Conservation (phyloP, 1,140 invertebrate genomes). For the Harpegnathos saltator region DNA sequence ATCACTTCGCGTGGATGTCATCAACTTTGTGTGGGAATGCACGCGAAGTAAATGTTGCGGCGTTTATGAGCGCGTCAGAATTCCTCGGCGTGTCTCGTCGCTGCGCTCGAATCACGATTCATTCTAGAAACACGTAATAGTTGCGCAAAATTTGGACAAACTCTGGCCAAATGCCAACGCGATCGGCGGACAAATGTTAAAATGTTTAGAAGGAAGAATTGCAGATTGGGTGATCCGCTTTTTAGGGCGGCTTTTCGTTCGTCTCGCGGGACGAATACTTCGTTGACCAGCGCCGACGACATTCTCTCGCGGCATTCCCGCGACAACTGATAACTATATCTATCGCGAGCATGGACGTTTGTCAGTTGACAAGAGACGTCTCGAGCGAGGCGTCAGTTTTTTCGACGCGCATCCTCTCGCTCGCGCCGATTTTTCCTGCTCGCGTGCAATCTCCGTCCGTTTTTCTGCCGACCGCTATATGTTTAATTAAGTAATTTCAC, state of each 20-base stretch:
- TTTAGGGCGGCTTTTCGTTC: no score
- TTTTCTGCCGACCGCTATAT: constrained; percentile 20
- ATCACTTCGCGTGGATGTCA: constrained; percentile 24
- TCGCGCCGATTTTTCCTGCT: constrained; percentile 29
- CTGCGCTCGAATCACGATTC: no score
- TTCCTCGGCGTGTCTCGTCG: no score
- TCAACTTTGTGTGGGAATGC: constrained; percentile 1
- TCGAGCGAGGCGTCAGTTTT: constrained; percentile 6
- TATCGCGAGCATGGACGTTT: background rate
- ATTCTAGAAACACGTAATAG: no score
- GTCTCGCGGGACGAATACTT: no score
- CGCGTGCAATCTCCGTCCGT: constrained; percentile 1
- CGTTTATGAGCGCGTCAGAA: no score
- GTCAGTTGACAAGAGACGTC: constrained; percentile 1
- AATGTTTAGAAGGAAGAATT: no score
- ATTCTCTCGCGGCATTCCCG: background rate
- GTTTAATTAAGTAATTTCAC: constrained; percentile 59
- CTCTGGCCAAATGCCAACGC: no score
- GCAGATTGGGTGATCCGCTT: no score
- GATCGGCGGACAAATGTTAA: background rate
- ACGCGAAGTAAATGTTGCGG: background rate
- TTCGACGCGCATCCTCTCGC: background rate
- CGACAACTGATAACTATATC: constrained; percentile 1
- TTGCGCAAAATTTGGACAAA: no score
- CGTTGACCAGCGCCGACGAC: background rate